A percentile compares a stretch with the other conserved stretches of the same genome.
phyloP scores from a whole-genome alignment of 2,113 vertebrate genomes.

The Elephantulus edwardii region DNA sequence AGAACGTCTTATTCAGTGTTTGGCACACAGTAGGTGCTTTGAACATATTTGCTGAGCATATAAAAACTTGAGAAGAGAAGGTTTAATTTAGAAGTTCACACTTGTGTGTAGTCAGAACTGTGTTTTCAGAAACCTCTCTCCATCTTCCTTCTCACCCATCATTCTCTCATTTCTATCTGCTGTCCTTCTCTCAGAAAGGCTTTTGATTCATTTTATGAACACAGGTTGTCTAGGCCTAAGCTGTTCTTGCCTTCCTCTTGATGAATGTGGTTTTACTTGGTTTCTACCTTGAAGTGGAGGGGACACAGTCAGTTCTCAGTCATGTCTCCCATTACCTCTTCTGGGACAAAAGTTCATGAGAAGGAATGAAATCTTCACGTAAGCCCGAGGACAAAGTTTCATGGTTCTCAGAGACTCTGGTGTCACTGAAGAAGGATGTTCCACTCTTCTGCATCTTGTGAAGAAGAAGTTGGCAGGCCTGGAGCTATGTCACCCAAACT shows the following conservation, averaged over 20 bases:
- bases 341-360: neutral
- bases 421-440: neutral
- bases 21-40: neutral
- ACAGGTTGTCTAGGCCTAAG: neutral
- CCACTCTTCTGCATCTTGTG: neutral
- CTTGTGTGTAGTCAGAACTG: neutral
- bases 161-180: too few relatives aligned
- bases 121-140: neutral
- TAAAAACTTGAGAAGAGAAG: neutral
- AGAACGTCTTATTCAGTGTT: neutral
- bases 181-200: neutral
- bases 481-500: neutral
- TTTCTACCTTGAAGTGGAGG: neutral
- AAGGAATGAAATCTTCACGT: neutral
- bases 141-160: fast-evolving
- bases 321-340: neutral
- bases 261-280: neutral
- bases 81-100: neutral
- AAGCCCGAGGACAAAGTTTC: neutral
- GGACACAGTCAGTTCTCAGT: neutral
- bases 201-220: neutral
- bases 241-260: neutral
- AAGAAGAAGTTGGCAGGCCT: neutral
- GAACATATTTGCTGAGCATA: neutral
- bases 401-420: neutral